A percentile compares a stretch with the other conserved stretches of the same genome.
These are phyloP conservation scores for Labia minor DNA, from an alignment of 2,888 invertebrate genomes.

Conservation along the genomic window DNA sequence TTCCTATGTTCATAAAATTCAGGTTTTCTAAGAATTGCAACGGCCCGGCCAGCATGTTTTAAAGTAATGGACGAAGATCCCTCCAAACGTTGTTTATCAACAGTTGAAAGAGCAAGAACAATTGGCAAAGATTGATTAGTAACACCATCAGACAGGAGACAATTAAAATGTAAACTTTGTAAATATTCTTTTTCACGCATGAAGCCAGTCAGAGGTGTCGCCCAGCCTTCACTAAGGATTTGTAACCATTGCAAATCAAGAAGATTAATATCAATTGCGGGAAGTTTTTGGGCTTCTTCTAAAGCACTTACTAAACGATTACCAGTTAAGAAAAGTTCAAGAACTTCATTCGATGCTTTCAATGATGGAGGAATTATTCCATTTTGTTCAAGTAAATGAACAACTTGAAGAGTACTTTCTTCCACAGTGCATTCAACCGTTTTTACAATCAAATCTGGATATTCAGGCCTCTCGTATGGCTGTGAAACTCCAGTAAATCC, in stretches of 20 bases:
- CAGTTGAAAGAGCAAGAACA: conserved; percentile 67
- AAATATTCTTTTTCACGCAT: conserved; percentile 94
- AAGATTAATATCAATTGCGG: conserved; percentile 60
- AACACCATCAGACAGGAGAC: conserved; percentile 59
- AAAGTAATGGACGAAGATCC: conserved; percentile 57
- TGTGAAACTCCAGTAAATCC: conserved; percentile 84
- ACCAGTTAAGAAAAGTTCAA: conserved; percentile 71
- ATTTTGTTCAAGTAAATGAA: conserved; percentile 69
- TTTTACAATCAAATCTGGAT: conserved; percentile 75
- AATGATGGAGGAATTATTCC: conserved; percentile 51
- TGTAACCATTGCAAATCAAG: conserved; percentile 95
- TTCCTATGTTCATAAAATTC: conserved; percentile 93
- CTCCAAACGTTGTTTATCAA: conserved; percentile 61
- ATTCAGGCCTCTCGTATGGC: conserved; percentile 75
- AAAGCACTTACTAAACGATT: conserved; percentile 50
- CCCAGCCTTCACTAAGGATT: conserved; percentile 96
- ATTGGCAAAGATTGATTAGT: conserved; percentile 93
- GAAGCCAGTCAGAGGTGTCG: conserved; percentile 87
- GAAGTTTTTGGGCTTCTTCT: conserved; percentile 64
- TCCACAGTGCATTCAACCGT: conserved; percentile 73
- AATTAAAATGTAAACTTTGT: conserved; percentile 86
- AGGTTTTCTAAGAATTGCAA: conserved; percentile 72
- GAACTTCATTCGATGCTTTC: conserved; percentile 43
- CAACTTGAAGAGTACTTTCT: conserved; percentile 77
- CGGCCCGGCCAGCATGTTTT: conserved; percentile 48